Evolutionary conservation across 2,113 vertebrate genomes (phyloP).

Genomic region (Gadus macrocephalus): DNA sequence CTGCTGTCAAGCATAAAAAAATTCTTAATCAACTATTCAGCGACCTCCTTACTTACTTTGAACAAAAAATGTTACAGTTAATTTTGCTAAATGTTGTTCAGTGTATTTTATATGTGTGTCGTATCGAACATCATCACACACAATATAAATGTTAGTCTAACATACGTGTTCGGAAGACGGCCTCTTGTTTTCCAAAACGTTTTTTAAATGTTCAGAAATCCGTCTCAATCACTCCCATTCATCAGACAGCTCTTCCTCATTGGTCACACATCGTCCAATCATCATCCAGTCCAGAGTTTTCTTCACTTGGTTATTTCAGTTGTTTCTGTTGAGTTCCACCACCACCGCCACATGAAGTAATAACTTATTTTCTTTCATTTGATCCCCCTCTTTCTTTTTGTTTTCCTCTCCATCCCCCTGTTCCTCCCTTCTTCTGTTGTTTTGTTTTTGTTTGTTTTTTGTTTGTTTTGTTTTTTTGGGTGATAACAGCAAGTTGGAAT

Average conservation of each 20-base stretch:
- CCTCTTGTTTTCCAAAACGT: constrained; percentile 8
- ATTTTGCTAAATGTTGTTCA: too few relatives aligned
- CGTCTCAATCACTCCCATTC: constrained; percentile 19
- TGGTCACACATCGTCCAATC: constrained; percentile 42
- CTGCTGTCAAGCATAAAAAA: too few relatives aligned
- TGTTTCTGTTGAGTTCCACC: constrained; percentile 37
- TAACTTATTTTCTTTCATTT: constrained; percentile 49
- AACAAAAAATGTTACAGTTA: too few relatives aligned
- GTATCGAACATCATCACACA: too few relatives aligned
- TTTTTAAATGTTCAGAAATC: constrained; percentile 12
- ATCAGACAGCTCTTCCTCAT: constrained; percentile 32
- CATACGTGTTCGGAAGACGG: not conserved
- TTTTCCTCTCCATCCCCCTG: constrained; percentile 19
- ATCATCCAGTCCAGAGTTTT: constrained; percentile 36
- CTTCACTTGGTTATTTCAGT: constrained; percentile 64
- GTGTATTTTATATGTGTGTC: too few relatives aligned
- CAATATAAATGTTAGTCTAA: too few relatives aligned
- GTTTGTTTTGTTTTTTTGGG: constrained; percentile 50
- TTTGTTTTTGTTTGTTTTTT: not conserved
- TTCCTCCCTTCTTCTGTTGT: constrained; percentile 1
- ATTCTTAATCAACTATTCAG: too few relatives aligned
- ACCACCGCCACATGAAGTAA: constrained; percentile 71
- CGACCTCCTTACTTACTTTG: too few relatives aligned
- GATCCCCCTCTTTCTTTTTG: constrained; percentile 22
- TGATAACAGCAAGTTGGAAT: constrained; percentile 95